Percentiles rank a stretch among this genome's conserved stretches.
Evolutionary conservation across 2,797 vertebrate genomes (phyloP).

Genomic region (Tangara arthus): DNA sequence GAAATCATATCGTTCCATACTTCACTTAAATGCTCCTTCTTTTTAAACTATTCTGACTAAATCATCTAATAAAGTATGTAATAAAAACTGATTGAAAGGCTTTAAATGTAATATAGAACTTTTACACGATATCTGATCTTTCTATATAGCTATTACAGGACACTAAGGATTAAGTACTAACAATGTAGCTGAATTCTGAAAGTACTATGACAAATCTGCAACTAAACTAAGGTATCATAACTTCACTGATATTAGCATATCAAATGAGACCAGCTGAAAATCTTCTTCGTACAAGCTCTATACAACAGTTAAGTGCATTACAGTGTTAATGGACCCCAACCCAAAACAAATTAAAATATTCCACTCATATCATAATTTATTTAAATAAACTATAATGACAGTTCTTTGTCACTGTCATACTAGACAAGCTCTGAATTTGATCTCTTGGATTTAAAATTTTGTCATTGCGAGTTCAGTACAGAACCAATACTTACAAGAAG

Average conservation of each 20-base stretch:
- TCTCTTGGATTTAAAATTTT: neutral
- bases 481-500: neutral
- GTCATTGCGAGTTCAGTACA: neutral
- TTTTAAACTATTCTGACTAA: neutral
- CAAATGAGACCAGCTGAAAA: neutral
- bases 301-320: neutral
- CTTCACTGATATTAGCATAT: neutral
- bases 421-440: neutral
- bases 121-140: neutral
- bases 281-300: neutral
- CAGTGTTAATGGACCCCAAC: neutral
- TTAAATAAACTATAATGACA: neutral
- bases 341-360: neutral
- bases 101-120: neutral
- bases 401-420: neutral
- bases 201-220: neutral
- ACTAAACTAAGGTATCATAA: neutral
- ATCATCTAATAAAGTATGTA: neutral
- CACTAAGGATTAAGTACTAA: neutral
- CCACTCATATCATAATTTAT: neutral
- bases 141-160: neutral
- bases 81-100: neutral
- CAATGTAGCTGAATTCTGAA: neutral
- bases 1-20: neutral
- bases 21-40: neutral